A percentile compares a stretch with the other conserved stretches of the same genome.
phyloP scores from a whole-genome alignment of 2,113 vertebrate genomes.

The Rhodinocichla rosea region DNA sequence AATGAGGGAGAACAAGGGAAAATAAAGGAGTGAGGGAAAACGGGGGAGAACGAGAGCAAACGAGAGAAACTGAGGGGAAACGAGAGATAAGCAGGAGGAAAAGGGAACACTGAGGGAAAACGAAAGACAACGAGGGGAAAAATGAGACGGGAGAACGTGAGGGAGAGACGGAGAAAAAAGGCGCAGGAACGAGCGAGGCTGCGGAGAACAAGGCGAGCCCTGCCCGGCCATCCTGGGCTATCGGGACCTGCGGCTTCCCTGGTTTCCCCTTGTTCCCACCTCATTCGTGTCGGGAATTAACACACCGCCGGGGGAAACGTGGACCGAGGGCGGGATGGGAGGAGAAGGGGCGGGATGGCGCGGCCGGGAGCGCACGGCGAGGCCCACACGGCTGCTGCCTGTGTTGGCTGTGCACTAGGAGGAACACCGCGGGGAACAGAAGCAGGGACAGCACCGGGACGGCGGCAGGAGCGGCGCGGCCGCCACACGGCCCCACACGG shows the following conservation, averaged over 20 bases:
- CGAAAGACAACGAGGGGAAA: neutral
- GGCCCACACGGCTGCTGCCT: neutral
- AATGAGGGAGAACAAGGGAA: neutral
- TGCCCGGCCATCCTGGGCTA: neutral
- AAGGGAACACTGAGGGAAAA: neutral
- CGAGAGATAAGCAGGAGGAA: neutral
- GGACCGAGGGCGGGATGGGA: neutral
- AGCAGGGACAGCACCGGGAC: rapidly evolving
- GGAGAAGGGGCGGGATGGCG: neutral
- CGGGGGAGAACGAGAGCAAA: neutral
- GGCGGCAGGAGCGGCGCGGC: rapidly evolving
- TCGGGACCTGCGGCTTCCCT: neutral
- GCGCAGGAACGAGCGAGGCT: neutral
- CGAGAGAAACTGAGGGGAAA: neutral
- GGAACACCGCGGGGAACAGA: rapidly evolving
- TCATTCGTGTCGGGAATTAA: neutral
- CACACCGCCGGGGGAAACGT: neutral
- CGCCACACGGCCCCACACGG: neutral
- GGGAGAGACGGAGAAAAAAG: neutral
- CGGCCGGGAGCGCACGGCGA: neutral
- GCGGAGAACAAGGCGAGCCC: neutral
- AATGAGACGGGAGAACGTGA: neutral
- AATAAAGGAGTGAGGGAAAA: neutral
- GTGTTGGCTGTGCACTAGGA: neutral
- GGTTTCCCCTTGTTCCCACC: neutral